Base-by-base conservation (phyloP, 1,140 invertebrate species). In the Danaus melanippus region DNA sequence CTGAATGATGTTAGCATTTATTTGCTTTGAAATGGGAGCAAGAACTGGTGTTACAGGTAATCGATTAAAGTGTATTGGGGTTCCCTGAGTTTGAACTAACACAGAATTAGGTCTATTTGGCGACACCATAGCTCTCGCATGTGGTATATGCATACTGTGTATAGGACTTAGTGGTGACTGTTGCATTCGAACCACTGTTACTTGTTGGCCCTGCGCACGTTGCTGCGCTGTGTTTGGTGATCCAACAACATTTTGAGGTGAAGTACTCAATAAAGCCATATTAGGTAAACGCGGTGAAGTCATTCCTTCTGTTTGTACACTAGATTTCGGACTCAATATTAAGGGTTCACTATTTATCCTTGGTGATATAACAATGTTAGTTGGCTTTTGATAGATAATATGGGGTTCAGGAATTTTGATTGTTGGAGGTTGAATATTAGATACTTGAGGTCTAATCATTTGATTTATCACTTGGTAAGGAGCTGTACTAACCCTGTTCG, bases 391-490 rank as follows among this genome's bases (percentile, higher is more conserved):
- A 66, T 89, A 88, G 46, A 89, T 71, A 56, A 90, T 87, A 67
- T 90, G 88, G 44, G 76, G 76, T 43, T 90, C 89, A 10, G 89
- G 89, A 69, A 90, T 90, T 67, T 88, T 89, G 40, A 90, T 90
- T 1, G 88, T 89, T 3, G 89, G 89, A 40, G 89, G 89, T 63
- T 89, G 89, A 73, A 88, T 84, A 58, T 76, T 83, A 11, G 84
- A 67, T 7, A 71, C 60, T 62, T 76, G 76, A 32, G 79, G 75
- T 57, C 83, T 75, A 50, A 84, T 84, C 12, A 86, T 73, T 54
- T 86, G 84, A 75, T 87, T 87, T 12, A 88, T 83, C 11, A 88
- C 82, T 69, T 86, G 81, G 74, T 85, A 84, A 51, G 82, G 77
- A 53, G 80, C 58, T 32, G 21, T 32, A 62, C 64, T 66, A 9